Base-by-base conservation (phyloP, 1,140 invertebrate genomes). In the Neodiprion pinetum region DNA sequence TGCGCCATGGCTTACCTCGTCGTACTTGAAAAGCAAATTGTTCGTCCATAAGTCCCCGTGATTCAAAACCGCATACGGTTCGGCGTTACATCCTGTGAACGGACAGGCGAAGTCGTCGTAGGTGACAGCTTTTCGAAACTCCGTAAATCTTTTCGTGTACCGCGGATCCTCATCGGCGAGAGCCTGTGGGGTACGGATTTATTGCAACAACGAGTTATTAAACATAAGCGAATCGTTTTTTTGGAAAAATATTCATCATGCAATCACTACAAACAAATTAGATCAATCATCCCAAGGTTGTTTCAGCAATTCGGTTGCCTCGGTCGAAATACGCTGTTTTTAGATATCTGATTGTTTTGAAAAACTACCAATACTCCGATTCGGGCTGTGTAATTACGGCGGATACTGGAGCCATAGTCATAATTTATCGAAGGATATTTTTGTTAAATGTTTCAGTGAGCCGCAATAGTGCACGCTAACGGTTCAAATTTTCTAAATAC, bases 1-100 rank as follows among this genome's bases (percentile, higher is more conserved):
- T 73, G 69, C 23, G 53, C 28, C n/a, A 75, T 74, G 23, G 70
- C 74, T 12, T 77, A 50, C 69, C 73, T 76, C 80, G 74, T 86
- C 76, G 47, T 87, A 84, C 75, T 84, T 85, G 79, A 89, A 91
- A 66, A 91, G 76, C 21, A 91, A 84, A 74, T 91, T 91, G 75
- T 91, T 91, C 67, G 86, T 88, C 87, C 89, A 90, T 76, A 87
- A 90, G 77, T 91, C 91, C n/a, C 90, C 90, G 77, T 91, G 91
- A 47, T 84, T 88, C 14, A 90, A 61, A 9, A 90, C 87, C 9
- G 85, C 82, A 75, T 85, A 84, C 3, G 88, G 87, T 71, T 88
- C 87, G 50, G 78, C 80, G 21, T 75, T 74, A 4, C 78, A 70
- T 8, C 78, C 79, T 48, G 70, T 78, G 11, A 80, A 67, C 47